Base-by-base conservation (phyloP, 2,113 vertebrate genomes). In the Tetrao urogallus region DNA sequence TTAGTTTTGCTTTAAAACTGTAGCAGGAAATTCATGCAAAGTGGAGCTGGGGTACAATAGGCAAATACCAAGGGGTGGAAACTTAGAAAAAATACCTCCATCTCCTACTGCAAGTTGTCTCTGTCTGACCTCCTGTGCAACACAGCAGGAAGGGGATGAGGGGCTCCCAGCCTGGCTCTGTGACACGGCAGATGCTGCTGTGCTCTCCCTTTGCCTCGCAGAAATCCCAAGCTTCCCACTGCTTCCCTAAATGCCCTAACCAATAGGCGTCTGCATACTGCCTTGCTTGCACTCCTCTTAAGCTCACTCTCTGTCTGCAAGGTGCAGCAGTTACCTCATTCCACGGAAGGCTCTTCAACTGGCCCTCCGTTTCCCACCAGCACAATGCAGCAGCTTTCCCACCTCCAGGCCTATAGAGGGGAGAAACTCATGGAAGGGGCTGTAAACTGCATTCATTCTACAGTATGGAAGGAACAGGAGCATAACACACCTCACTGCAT, bases 281-380 rank as follows among this genome's bases (percentile, higher is more conserved):
- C 11, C 86, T 93, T 56, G 82, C 82, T 95, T 92, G 90, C 90
- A 90, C 92, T 93, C 86, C 72, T 90, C 24, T 52, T 52, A 50
- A 82, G 72, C 57, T 43, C 54, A 85, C 40, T 42, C 63, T 74
- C 61, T 66, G 66, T 71, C 92, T 85, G 81, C 47, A 3, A 16
- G 14, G 0, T 43, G 72, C 19, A 89, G 66, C 75, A 63, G n/a
- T 25, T 91, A 72, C 81, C 60, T 56, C 21, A 86, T 82, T 82
- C 67, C 57, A 5, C 74, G 78, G 42, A 12, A 60, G 14, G 52
- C 47, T 30, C 56, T 73, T 25, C 25, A 74, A 11, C n/a, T 58
- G 6, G 32, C 34, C 36, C 32, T 54, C 27, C 16, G 15, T 54
- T 54, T 54, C 52, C 52, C 48, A 50, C 48, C 48, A 25, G 48